phyloP scores from a whole-genome alignment of 1,140 invertebrate genomes.

The Psix sp. region DNA sequence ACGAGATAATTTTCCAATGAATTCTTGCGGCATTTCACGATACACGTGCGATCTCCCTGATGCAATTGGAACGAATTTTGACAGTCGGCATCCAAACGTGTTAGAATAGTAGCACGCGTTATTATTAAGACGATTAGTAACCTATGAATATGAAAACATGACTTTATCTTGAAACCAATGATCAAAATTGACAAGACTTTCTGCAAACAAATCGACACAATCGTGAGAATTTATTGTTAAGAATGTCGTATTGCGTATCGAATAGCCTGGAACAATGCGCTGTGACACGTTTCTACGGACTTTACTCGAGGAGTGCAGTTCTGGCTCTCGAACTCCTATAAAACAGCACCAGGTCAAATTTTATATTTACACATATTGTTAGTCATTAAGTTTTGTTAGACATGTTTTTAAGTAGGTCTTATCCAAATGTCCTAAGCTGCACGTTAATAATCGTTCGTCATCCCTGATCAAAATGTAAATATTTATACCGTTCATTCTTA shows the following conservation, averaged over 20 bases:
- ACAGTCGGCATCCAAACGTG: too few species aligned
- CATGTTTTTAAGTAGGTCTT: constrained; percentile 51
- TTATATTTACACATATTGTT: constrained; percentile 48
- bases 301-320: constrained; percentile 15
- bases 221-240: constrained; percentile 54
- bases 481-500: constrained; percentile 59
- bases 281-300: constrained; percentile 9
- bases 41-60: constrained; percentile 5
- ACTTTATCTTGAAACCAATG: too few species aligned
- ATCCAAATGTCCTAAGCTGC: constrained; percentile 40
- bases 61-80: too few species aligned
- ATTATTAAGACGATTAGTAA: constrained; percentile 3
- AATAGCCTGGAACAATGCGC: constrained; percentile 21
- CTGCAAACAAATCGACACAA: too few species aligned
- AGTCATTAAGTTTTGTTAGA: constrained; percentile 53
- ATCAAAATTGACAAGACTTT: too few species aligned
- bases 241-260: constrained; percentile 34
- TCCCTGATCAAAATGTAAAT: constrained; percentile 73
- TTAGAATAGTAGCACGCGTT: too few species aligned
- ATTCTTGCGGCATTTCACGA: constrained; percentile 33
- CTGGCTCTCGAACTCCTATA: constrained; percentile 33
- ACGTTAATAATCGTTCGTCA: constrained; percentile 60
- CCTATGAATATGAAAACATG: too few species aligned
- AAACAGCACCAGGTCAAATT: constrained; percentile 19
- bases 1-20: constrained; percentile 35